Evolutionary conservation across 2,888 invertebrate genomes (phyloP).

Genomic region (Zygaena filipendulae): DNA sequence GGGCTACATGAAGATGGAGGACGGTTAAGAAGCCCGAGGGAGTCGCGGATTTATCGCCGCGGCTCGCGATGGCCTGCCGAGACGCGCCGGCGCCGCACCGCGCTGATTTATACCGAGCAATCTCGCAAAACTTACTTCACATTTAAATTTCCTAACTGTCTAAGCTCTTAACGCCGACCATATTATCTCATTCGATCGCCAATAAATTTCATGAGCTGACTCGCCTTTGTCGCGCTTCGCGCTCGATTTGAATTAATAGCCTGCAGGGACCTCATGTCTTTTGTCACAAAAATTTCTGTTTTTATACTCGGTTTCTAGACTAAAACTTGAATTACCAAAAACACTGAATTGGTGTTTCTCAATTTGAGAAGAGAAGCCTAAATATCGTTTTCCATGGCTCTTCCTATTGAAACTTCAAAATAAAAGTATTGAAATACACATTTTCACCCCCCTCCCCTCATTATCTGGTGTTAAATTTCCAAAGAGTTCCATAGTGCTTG

Average conservation of each 20-base stretch:
- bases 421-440: too few species aligned
- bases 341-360: too few species aligned
- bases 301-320: too few species aligned
- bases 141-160: slow-evolving; percentile 70
- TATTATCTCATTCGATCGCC: slow-evolving; percentile 69
- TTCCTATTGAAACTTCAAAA: too few species aligned
- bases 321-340: too few species aligned
- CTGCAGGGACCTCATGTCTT: slow-evolving; percentile 34
- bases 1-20: slow-evolving; percentile 41
- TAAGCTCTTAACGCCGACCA: slow-evolving; percentile 67
- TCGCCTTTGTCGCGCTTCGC: slow-evolving; percentile 57
- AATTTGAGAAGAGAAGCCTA: too few species aligned
- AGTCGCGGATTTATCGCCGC: slow-evolving; percentile 60
- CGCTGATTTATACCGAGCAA: slow-evolving; percentile 67
- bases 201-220: slow-evolving; percentile 68
- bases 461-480: too few species aligned
- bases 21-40: slow-evolving; percentile 58
- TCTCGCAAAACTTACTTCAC: slow-evolving; percentile 70
- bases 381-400: too few species aligned
- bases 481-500: too few species aligned
- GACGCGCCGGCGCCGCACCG: slow-evolving; percentile 31
- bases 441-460: too few species aligned
- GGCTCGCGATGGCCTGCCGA: slow-evolving; percentile 33
- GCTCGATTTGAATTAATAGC: slow-evolving; percentile 56
- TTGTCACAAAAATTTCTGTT: slow-evolving; percentile 24